Evolutionary conservation across 2,888 invertebrate genomes (phyloP), one percentile per base, ranked within the genome.

Genomic region (Ophion ventricosus): DNA sequence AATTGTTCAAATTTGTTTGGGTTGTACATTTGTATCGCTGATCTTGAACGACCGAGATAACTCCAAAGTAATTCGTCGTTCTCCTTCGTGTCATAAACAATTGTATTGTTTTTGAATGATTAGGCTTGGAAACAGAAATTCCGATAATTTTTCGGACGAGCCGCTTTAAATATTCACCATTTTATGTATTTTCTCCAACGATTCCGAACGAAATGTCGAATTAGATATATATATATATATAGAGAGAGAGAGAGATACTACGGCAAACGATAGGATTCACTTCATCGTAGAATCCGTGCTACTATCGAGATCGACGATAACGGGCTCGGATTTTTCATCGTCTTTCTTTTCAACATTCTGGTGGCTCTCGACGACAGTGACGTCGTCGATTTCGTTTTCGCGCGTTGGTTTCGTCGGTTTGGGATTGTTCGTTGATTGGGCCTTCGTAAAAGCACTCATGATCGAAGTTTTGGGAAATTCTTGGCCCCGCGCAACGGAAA

Each of bases 401-500:
- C 63, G 1, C 5, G 14, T 59, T 4, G 35, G 17, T 35, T 29
- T 67, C 29, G 43, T 17, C 4, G 87, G 80, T 23, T 73, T 76
- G 0, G 66, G 17, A 35, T 49, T 49, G 7, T 26, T 25, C n/a
- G 80, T 35, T 14, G 54, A 54, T 14, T 78, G 23, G n/a, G 59
- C 26, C 77, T 80, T 87, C 5, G 83, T 64, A n/a, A 88, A 85
- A 1, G 87, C 85, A n/a, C 59, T 70, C 23, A 82, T n/a, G 20
- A 84, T 86, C 20, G 90, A 88, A 8, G 89, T 85, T 79, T 90
- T 89, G 0, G 89, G 87, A 78, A 91, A 86, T 67, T 90, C 87
- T 69, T 92, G 91, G 0, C 90, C 91, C 23, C 91, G 88, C 0
- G 85, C 86, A 5, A 93, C 89, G 0, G 93, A 92, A 56, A 92